These are phyloP conservation scores for Helicoverpa assulta DNA, from an alignment of 2,888 invertebrate species.

Conservation along the genomic window DNA sequence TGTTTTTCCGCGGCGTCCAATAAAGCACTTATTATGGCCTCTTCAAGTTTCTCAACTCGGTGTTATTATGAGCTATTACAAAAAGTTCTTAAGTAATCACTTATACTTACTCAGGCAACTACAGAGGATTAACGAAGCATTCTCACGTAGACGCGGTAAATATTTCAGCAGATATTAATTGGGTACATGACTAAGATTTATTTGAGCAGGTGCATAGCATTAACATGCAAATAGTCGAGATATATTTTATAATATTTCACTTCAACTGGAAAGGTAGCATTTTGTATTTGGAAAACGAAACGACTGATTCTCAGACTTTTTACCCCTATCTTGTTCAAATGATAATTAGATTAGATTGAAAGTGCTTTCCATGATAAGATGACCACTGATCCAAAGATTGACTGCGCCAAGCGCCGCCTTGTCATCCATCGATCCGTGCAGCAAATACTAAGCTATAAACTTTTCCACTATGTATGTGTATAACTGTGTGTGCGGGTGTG, in stretches of 20 bases:
- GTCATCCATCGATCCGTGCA: too few relatives aligned
- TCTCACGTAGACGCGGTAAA: constrained; percentile 38
- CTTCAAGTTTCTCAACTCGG: constrained; percentile 70
- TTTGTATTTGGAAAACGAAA: too few relatives aligned
- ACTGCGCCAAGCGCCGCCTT: too few relatives aligned
- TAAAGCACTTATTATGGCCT: constrained; percentile 78
- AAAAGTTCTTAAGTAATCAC: constrained; percentile 66
- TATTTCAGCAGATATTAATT: constrained; percentile 20
- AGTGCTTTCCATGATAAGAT: too few relatives aligned
- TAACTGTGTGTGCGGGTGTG: too few relatives aligned
- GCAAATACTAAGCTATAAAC: too few relatives aligned
- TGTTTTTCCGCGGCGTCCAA: constrained; percentile 74
- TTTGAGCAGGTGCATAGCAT: constrained; percentile 19
- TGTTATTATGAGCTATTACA: constrained; percentile 75
- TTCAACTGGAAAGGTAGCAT: not conserved
- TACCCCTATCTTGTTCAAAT: not conserved
- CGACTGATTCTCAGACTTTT: too few relatives aligned
- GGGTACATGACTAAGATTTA: constrained; percentile 20
- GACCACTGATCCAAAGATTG: too few relatives aligned
- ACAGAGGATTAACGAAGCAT: constrained; percentile 35
- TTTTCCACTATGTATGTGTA: too few relatives aligned
- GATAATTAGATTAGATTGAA: too few relatives aligned
- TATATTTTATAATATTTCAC: constrained; percentile 1
- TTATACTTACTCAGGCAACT: constrained; percentile 36
- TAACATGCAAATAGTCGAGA: not conserved